Percentiles rank a stretch among this genome's conserved stretches.
Conservation (phyloP, 2,888 invertebrate species). For the Nysson spinosus region DNA sequence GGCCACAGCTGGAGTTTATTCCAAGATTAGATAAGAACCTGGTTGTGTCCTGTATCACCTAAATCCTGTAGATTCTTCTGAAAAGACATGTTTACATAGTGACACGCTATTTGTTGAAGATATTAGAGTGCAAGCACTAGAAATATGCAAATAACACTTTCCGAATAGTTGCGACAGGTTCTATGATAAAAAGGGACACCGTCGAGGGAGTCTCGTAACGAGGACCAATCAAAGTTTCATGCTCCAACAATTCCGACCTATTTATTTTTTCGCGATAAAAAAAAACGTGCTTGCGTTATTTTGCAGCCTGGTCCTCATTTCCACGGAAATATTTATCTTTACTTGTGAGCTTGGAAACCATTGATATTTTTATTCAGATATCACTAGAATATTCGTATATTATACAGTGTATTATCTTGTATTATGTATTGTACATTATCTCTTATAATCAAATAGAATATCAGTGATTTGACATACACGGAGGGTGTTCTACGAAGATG, state of each 20-base stretch:
- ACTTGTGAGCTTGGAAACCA: not conserved
- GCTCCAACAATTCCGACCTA: not conserved
- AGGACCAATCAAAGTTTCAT: conserved; percentile 19
- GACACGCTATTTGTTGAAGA: not conserved
- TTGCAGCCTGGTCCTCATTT: not conserved
- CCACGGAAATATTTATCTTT: not conserved
- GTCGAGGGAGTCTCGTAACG: not conserved
- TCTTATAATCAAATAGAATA: too few relatives aligned
- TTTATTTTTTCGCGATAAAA: conserved; percentile 17
- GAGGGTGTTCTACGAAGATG: not conserved
- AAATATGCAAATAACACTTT: not conserved
- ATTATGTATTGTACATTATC: too few relatives aligned
- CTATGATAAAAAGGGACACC: not conserved
- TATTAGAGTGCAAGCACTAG: not conserved
- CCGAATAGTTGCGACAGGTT: not conserved
- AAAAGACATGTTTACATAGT: not conserved
- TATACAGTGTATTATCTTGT: too few relatives aligned
- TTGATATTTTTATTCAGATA: not conserved
- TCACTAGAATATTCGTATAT: too few relatives aligned
- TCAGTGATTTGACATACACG: too few relatives aligned
- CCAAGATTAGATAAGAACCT: conserved; percentile 57
- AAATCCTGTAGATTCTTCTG: conserved; percentile 22
- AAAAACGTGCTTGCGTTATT: conserved; percentile 18
- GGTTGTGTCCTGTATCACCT: conserved; percentile 19
- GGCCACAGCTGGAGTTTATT: conserved; percentile 49